Conservation (phyloP, 35 echinoderm and acorn worm genomes). For the Diadema setosum region DNA sequence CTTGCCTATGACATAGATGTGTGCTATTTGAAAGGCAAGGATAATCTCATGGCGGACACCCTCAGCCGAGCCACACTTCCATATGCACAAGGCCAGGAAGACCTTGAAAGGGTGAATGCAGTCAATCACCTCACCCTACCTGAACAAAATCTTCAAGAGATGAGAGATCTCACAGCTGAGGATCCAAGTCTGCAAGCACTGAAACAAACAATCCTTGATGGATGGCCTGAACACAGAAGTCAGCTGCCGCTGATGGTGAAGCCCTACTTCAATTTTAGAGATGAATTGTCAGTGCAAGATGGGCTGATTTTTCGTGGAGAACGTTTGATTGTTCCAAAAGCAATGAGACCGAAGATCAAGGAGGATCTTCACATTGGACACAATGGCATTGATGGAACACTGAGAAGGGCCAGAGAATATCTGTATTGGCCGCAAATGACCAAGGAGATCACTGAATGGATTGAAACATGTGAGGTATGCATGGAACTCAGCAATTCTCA, state of each 20-base stretch:
- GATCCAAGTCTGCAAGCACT: neutral
- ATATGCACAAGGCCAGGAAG: too few species aligned
- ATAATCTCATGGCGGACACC: neutral
- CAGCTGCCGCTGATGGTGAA: neutral
- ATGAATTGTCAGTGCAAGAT: conserved; percentile 10
- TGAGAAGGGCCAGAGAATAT: conserved; percentile 46
- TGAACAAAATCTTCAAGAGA: neutral
- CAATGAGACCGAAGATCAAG: conserved; percentile 18
- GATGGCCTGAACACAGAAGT: conserved; percentile 7
- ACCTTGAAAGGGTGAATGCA: neutral
- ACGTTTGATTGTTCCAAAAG: conserved; percentile 3
- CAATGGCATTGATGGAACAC: conserved; percentile 47
- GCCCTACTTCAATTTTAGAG: neutral
- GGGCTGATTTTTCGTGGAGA: conserved; percentile 23
- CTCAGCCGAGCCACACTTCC: neutral
- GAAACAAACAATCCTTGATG: neutral
- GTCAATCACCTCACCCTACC: neutral
- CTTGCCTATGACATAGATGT: too few species aligned
- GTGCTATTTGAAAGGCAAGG: neutral
- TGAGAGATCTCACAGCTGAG: neutral
- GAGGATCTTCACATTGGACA: conserved; percentile 44
- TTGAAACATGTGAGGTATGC: conserved; percentile 59
- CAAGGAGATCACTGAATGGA: conserved; percentile 35
- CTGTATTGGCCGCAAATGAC: conserved; percentile 68
- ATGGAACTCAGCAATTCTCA: neutral